Conservation (phyloP, 2,797 vertebrate genomes). For the Phrynocephalus forsythii region DNA sequence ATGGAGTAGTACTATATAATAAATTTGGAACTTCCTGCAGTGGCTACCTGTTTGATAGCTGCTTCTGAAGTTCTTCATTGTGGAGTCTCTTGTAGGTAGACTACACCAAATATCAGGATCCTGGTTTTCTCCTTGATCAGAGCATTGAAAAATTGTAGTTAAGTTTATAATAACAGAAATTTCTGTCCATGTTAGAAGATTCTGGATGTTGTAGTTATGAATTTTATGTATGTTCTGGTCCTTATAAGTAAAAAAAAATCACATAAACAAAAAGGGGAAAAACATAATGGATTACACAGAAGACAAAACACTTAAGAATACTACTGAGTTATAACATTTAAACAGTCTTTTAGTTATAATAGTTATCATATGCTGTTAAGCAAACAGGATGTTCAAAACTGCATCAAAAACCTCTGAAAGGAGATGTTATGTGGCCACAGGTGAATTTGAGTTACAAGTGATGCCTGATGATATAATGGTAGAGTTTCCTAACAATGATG, state of each 20-base stretch:
- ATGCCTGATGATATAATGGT: too few relatives aligned
- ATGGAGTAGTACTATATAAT: not conserved
- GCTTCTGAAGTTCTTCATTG: not conserved
- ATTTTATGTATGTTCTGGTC: not conserved
- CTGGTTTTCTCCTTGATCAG: too few relatives aligned
- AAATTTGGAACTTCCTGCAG: not conserved
- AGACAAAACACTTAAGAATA: not conserved
- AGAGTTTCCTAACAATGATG: too few relatives aligned
- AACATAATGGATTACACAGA: not conserved
- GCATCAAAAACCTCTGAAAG: too few relatives aligned
- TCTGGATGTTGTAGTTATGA: too few relatives aligned
- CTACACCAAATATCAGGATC: too few relatives aligned
- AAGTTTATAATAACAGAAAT: too few relatives aligned
- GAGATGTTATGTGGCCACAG: too few relatives aligned
- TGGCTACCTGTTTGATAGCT: not conserved
- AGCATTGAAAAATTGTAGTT: too few relatives aligned
- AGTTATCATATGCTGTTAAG: not conserved
- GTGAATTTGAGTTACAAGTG: too few relatives aligned
- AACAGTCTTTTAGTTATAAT: not conserved
- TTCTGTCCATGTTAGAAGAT: too few relatives aligned
- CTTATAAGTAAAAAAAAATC: not conserved
- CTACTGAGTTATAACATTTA: not conserved
- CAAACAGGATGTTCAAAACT: too few relatives aligned
- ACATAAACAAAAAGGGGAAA: not conserved
- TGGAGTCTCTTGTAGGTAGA: not conserved